Conservation (phyloP, 2,113 vertebrate genomes). For the Picathartes gymnocephalus region DNA sequence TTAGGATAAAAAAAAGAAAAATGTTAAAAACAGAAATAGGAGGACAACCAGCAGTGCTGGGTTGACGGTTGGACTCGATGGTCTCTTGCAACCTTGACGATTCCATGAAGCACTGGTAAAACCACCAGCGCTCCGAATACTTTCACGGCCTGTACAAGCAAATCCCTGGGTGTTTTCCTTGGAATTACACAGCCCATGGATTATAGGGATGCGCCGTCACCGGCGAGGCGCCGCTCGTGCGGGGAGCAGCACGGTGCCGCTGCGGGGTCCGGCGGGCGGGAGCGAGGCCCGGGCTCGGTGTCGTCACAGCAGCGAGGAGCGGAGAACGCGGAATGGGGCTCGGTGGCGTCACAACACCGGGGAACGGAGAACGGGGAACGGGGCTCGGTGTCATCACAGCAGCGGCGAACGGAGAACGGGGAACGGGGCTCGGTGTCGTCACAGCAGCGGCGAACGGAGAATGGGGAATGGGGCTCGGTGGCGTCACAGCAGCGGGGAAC, state of each 20-base stretch:
- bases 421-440: neutral
- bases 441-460: fast-evolving
- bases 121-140: fast-evolving
- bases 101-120: neutral
- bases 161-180: neutral
- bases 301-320: neutral
- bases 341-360: neutral
- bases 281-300: too few relatives aligned
- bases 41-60: neutral
- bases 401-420: too few relatives aligned
- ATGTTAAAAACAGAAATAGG: neutral
- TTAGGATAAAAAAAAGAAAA: neutral
- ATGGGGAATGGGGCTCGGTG: too few relatives aligned
- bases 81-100: too few relatives aligned
- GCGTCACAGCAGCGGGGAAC: too few relatives aligned
- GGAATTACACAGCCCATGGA: fast-evolving
- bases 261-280: too few relatives aligned
- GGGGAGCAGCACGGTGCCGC: too few relatives aligned
- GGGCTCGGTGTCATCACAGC: neutral
- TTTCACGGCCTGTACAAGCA: fast-evolving
- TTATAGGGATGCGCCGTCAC: neutral
- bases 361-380: fast-evolving
- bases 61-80: fast-evolving
- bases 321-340: neutral
- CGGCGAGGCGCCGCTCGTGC: neutral